A percentile compares a stretch with the other conserved stretches of the same genome.
phyloP scores from a whole-genome alignment of 1,140 invertebrate species.

The Neuroterus valhalla region DNA sequence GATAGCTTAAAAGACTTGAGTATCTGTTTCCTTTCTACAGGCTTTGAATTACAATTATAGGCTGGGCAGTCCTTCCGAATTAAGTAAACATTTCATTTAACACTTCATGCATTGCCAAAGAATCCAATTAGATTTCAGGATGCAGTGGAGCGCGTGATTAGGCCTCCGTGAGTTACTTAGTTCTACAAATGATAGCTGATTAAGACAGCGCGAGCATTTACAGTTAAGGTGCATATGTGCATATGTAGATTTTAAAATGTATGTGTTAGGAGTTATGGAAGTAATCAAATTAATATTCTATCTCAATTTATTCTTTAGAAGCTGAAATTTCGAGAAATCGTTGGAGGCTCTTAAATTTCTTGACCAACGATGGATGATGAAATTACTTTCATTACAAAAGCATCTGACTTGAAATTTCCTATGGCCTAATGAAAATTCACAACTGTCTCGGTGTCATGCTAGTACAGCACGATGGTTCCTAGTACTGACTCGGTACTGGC shows the following conservation, averaged over 20 bases:
- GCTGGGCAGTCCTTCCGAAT: background rate
- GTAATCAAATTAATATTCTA: conserved; percentile 1
- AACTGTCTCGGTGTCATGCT: too few relatives aligned
- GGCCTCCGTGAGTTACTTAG: background rate
- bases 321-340: background rate
- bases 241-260: background rate
- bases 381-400: background rate
- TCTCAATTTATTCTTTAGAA: background rate
- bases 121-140: conserved; percentile 1
- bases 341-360: too few relatives aligned
- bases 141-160: background rate
- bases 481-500: too few relatives aligned
- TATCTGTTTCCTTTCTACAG: background rate
- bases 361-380: background rate
- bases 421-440: too few relatives aligned
- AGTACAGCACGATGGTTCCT: too few relatives aligned
- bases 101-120: background rate
- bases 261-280: background rate
- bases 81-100: background rate
- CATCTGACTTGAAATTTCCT: too few relatives aligned
- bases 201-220: background rate
- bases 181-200: background rate
- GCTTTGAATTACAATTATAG: background rate
- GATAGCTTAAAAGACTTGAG: background rate
- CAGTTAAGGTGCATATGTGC: background rate